phyloP scores from a whole-genome alignment of 2,113 vertebrate genomes.

The Embiotoca jacksoni region DNA sequence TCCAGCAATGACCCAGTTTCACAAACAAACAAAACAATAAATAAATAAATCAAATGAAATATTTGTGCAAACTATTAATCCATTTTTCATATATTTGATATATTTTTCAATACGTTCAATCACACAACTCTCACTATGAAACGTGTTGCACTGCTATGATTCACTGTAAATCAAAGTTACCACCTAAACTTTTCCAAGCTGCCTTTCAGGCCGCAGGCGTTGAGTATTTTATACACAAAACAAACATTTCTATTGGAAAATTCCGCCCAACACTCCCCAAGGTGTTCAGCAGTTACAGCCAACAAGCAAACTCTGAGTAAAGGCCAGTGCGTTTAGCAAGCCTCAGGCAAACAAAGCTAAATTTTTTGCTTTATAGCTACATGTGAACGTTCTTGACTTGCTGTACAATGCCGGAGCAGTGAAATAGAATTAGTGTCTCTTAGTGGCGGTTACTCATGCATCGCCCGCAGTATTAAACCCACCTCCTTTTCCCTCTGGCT shows the following conservation, averaged over 20 bases:
- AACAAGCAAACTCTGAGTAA: not conserved
- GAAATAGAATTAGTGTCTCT: slow-evolving; percentile 12
- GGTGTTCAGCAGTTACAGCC: not conserved
- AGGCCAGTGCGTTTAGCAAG: not conserved
- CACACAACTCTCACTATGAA: not conserved
- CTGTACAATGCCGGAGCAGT: not conserved
- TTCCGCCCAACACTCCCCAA: not conserved
- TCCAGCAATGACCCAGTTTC: too few species aligned
- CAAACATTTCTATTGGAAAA: not conserved
- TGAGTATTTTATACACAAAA: not conserved
- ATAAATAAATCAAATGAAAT: too few species aligned
- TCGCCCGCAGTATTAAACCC: slow-evolving; percentile 8
- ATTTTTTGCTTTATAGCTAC: not conserved
- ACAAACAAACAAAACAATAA: too few species aligned
- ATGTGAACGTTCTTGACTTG: not conserved
- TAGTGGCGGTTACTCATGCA: slow-evolving; percentile 31
- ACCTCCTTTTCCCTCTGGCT: slow-evolving; percentile 1
- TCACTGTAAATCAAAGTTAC: not conserved
- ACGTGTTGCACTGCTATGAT: not conserved
- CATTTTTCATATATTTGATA: too few species aligned
- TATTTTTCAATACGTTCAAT: too few species aligned
- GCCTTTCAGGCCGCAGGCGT: not conserved
- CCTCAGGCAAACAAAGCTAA: not conserved
- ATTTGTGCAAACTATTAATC: too few species aligned
- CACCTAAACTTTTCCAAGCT: not conserved